Percentiles rank a stretch among this genome's conserved stretches.
These are phyloP conservation scores for Schizopygopsis malacanthus DNA, from an alignment of 2,797 vertebrate genomes.

Conservation along the genomic window DNA sequence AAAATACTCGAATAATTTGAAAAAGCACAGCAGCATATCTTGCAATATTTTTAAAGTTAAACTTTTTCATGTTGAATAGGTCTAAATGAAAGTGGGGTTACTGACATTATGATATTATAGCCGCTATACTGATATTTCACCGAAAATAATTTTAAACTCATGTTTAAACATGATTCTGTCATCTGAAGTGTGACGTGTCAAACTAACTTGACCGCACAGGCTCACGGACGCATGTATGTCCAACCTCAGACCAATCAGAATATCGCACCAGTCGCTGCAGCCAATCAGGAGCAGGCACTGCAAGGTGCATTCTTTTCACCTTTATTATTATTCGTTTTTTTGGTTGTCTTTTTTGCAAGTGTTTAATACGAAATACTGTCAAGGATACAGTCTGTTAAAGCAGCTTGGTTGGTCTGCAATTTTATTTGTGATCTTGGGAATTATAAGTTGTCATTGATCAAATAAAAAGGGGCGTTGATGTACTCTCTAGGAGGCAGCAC, in stretches of 20 bases:
- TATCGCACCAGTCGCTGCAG: not conserved
- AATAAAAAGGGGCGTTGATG: constrained; percentile 1
- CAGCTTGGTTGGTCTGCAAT: not conserved
- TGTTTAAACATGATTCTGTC: not conserved
- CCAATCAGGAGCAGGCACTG: constrained; percentile 68
- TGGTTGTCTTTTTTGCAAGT: not conserved
- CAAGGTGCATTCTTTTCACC: constrained; percentile 54
- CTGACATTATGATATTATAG: not conserved
- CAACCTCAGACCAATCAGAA: constrained; percentile 66
- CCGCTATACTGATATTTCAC: not conserved
- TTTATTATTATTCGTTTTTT: not conserved
- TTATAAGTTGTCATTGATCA: not conserved
- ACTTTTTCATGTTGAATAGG: not conserved
- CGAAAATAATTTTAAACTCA: not conserved
- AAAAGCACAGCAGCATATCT: not conserved
- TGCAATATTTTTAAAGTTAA: not conserved
- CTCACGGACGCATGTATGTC: rapidly evolving
- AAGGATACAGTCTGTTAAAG: not conserved
- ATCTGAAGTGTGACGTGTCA: constrained; percentile 53
- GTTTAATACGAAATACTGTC: constrained; percentile 2
- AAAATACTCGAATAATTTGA: not conserved
- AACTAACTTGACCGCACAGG: constrained; percentile 64
- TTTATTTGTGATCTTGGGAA: not conserved
- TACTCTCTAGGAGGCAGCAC: constrained; percentile 14
- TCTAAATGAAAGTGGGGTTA: not conserved